phyloP scores from a whole-genome alignment of 1,140 invertebrate genomes.

The Calliphora vicina region DNA sequence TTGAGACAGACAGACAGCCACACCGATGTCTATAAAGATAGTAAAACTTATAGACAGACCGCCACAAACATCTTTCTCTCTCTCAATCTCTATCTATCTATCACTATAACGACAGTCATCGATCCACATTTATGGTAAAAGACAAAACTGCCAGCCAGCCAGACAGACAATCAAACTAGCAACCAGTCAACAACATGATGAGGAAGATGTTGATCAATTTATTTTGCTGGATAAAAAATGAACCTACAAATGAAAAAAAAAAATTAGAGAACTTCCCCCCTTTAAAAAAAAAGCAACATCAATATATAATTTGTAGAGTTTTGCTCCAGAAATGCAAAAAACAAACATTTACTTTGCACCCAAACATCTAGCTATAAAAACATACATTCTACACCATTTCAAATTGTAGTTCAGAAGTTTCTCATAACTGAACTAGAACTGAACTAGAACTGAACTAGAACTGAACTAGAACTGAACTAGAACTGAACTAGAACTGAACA shows the following conservation, averaged over 20 bases:
- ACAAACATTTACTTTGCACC: background rate
- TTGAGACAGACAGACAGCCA: background rate
- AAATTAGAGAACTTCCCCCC: background rate
- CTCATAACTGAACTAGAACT: no score
- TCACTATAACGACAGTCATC: background rate
- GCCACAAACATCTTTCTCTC: background rate
- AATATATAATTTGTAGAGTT: background rate
- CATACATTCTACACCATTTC: no score
- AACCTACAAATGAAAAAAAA: background rate
- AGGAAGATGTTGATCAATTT: constrained; percentile 4
- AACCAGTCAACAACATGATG: background rate
- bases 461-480: no score
- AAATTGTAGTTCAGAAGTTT: no score
- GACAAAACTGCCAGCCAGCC: background rate
- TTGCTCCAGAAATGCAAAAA: constrained; percentile 7
- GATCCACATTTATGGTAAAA: background rate
- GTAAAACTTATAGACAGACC: background rate
- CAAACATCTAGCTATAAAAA: background rate
- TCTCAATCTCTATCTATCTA: background rate
- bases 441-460: no score
- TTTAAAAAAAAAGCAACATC: background rate
- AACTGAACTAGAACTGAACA: no score
- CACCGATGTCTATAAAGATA: background rate
- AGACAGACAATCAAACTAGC: background rate
- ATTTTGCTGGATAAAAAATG: background rate